A percentile compares a stretch with the other conserved stretches of the same genome.
phyloP scores from a whole-genome alignment of 23 tunicate genomes.

The Halocynthia roretzi region DNA sequence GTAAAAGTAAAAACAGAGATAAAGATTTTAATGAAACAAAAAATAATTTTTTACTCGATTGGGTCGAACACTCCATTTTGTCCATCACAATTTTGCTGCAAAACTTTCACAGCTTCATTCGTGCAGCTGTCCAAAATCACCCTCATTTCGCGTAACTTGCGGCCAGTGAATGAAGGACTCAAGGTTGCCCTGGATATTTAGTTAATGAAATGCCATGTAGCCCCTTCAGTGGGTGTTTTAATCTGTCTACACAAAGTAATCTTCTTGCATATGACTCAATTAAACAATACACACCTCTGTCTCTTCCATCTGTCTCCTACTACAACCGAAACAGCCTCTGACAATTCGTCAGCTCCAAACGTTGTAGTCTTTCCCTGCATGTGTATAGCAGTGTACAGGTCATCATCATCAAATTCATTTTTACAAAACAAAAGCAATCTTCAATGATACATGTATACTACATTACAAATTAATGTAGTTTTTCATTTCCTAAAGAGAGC shows the following conservation, averaged over 20 bases:
- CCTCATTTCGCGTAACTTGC: slow-evolving; percentile 54
- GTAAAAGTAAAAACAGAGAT: too few species aligned
- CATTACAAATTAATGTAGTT: too few species aligned
- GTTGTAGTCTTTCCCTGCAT: slow-evolving; percentile 8
- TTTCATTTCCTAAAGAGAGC: too few species aligned
- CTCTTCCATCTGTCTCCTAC: slow-evolving; percentile 69
- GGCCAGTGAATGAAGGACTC: slow-evolving; percentile 45
- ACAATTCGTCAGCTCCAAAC: slow-evolving; percentile 42
- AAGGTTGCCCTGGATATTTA: slow-evolving; percentile 25
- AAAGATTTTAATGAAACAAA: too few species aligned
- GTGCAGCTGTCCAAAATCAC: slow-evolving; percentile 39
- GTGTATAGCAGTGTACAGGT: too few species aligned
- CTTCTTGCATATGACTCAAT: too few species aligned
- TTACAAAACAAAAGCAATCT: too few species aligned
- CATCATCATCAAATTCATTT: too few species aligned
- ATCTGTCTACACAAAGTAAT: too few species aligned
- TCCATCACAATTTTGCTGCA: slow-evolving; percentile 6
- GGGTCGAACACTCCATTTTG: slow-evolving; percentile 35
- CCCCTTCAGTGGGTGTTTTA: too few species aligned
- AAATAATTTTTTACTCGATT: slow-evolving; percentile 25
- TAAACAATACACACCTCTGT: slow-evolving; percentile 16
- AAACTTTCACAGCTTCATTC: slow-evolving; percentile 15
- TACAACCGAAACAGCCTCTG: slow-evolving; percentile 19
- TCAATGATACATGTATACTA: neutral
- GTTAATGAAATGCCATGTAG: neutral